Percentiles rank a stretch among this genome's conserved stretches.
Evolutionary conservation across 2,797 vertebrate genomes (phyloP).

Genomic region (Hirundo rustica): DNA sequence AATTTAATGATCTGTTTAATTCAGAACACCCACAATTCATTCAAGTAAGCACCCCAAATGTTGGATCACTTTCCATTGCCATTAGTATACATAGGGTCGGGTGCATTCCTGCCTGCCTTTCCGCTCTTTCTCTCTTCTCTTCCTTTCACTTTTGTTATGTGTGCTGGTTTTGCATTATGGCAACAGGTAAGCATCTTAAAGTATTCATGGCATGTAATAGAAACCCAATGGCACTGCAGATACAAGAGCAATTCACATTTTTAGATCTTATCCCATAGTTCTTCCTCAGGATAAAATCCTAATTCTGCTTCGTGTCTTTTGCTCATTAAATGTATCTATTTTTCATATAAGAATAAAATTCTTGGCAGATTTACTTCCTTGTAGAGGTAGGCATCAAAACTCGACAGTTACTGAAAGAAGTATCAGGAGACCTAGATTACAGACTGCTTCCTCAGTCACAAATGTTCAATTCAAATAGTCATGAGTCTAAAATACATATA

Average conservation of each 20-base stretch:
- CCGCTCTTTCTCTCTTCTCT: neutral
- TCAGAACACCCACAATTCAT: neutral
- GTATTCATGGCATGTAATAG: neutral
- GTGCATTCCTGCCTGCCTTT: neutral
- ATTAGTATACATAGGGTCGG: fast-evolving
- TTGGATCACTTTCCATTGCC: neutral
- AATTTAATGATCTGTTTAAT: neutral
- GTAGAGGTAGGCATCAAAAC: neutral
- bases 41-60: neutral
- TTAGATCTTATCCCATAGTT: neutral
- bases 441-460: slow-evolving; percentile 4
- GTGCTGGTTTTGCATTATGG: neutral
- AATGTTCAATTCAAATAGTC: slow-evolving; percentile 59
- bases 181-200: neutral
- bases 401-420: neutral
- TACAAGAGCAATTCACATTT: neutral
- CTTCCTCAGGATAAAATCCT: neutral
- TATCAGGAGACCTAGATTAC: neutral
- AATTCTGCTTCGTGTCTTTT: neutral
- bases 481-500: slow-evolving; percentile 38
- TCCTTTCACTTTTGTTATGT: neutral
- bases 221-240: neutral
- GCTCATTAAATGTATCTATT: neutral
- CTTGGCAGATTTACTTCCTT: neutral
- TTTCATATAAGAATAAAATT: neutral